Conservation (phyloP, 2,888 invertebrate genomes). For the Tetragonisca angustula region DNA sequence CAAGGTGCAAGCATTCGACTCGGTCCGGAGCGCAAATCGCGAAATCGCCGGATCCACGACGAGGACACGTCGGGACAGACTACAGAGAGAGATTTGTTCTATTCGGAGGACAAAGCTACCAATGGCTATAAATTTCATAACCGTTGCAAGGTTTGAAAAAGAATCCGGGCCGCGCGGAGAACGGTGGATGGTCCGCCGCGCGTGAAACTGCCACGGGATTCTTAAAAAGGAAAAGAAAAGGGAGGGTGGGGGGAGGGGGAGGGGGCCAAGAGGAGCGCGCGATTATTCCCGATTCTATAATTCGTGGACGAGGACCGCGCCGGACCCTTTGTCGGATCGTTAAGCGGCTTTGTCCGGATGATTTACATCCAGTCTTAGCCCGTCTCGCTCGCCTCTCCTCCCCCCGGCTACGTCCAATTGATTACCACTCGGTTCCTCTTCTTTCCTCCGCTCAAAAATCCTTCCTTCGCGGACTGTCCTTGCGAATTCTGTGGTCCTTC, state of each 20-base stretch:
- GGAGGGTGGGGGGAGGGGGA: neutral
- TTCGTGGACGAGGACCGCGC: slow-evolving; percentile 77
- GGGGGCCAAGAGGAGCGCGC: slow-evolving; percentile 38
- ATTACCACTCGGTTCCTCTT: slow-evolving; percentile 74
- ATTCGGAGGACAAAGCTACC: slow-evolving; percentile 76
- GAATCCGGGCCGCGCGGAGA: neutral
- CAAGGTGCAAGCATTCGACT: slow-evolving; percentile 49
- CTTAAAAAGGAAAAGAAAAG: slow-evolving; percentile 60
- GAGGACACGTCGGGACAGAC: slow-evolving; percentile 40
- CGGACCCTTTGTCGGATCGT: slow-evolving; percentile 83
- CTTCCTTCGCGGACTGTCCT: slow-evolving; percentile 33
- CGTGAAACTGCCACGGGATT: slow-evolving; percentile 80
- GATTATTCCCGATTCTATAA: slow-evolving; percentile 81
- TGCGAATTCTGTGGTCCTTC: slow-evolving; percentile 49
- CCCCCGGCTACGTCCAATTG: slow-evolving; percentile 77
- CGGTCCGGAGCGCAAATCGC: slow-evolving; percentile 58
- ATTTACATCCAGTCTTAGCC: slow-evolving; percentile 81
- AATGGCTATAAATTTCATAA: slow-evolving; percentile 77
- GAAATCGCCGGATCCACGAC: slow-evolving; percentile 64
- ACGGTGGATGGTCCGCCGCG: slow-evolving; percentile 81
- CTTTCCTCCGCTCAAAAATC: slow-evolving; percentile 62
- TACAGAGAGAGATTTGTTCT: slow-evolving; percentile 67
- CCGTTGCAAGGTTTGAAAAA: slow-evolving; percentile 29
- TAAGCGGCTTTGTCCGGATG: slow-evolving; percentile 83
- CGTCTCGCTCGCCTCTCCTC: slow-evolving; percentile 68